Conservation (phyloP, 1,140 invertebrate genomes). For the Drosophila triauraria region DNA sequence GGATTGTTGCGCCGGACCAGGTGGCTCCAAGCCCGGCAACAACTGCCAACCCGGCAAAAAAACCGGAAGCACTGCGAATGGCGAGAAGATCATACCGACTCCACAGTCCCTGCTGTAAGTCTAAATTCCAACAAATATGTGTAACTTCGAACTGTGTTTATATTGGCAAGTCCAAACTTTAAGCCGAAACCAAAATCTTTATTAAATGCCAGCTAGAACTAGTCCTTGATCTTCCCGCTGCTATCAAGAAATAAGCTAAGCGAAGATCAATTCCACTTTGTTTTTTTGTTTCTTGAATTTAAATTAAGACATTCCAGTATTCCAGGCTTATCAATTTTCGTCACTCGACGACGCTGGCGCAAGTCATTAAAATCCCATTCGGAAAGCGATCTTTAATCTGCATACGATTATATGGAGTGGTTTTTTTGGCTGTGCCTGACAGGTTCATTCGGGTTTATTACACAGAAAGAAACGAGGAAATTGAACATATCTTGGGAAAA, state of each 20-base stretch:
- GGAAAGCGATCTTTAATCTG: conserved; percentile 51
- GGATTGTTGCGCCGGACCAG: conserved; percentile 58
- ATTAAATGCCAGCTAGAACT: conserved; percentile 9
- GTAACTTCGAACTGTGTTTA: conserved; percentile 10
- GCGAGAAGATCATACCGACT: conserved; percentile 57
- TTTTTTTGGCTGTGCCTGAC: background rate
- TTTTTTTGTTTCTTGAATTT: conserved; percentile 30
- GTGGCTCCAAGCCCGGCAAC: conserved; percentile 42
- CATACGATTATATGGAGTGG: conserved; percentile 43
- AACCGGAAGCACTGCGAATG: background rate
- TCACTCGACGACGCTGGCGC: conserved; percentile 15
- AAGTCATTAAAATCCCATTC: conserved; percentile 53
- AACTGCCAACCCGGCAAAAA: conserved; percentile 47
- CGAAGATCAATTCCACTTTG: conserved; percentile 12
- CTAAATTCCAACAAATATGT: conserved; percentile 19
- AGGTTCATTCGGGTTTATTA: conserved; percentile 13
- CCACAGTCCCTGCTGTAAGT: conserved; percentile 75
- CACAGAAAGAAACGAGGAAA: background rate
- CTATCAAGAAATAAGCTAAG: conserved; percentile 25
- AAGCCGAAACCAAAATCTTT: background rate
- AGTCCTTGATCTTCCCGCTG: conserved; percentile 65
- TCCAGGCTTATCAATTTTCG: conserved; percentile 61
- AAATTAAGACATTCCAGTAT: conserved; percentile 50
- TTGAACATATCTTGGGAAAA: background rate
- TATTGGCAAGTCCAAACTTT: background rate